phyloP scores from a whole-genome alignment of 1,140 invertebrate genomes.

The Bemisia tabaci region DNA sequence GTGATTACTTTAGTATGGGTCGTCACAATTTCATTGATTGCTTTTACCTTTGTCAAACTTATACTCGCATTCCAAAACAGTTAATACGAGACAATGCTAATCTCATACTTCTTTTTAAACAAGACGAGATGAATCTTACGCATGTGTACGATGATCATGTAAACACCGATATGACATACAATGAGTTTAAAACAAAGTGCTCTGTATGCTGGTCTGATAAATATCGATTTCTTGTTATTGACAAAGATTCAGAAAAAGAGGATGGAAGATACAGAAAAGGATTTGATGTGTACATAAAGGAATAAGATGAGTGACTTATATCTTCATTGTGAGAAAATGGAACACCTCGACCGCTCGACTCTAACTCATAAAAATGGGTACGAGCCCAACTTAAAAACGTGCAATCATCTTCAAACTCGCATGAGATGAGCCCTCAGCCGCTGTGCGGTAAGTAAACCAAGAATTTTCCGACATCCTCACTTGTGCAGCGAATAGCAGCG shows the following conservation, averaged over 20 bases:
- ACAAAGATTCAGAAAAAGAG: conserved; percentile 16
- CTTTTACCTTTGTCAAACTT: conserved; percentile 31
- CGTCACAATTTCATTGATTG: conserved; percentile 28
- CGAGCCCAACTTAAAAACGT: too few species aligned
- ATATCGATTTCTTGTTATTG: conserved; percentile 17
- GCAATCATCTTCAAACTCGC: too few species aligned
- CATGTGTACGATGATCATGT: conserved; percentile 31
- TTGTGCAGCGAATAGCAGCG: too few species aligned
- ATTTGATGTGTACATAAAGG: too few species aligned
- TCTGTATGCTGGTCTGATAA: conserved; percentile 19
- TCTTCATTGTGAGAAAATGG: too few species aligned
- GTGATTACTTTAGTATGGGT: conserved; percentile 29
- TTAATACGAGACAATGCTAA: conserved; percentile 29
- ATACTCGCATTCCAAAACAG: conserved; percentile 29
- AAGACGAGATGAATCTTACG: conserved; percentile 29
- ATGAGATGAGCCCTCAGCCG: too few species aligned
- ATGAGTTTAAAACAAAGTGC: conserved; percentile 22
- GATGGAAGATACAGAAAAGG: conserved; percentile 7
- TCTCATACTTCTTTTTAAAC: conserved; percentile 29
- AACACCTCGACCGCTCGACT: too few species aligned
- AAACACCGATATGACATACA: too few species aligned
- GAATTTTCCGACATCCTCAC: too few species aligned
- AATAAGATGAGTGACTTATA: too few species aligned
- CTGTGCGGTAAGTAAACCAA: too few species aligned
- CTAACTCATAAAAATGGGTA: too few species aligned